Evolutionary conservation across 1,140 invertebrate genomes (phyloP), one percentile per base, ranked within the genome.

Genomic region (Pygmarrhopalites habei): DNA sequence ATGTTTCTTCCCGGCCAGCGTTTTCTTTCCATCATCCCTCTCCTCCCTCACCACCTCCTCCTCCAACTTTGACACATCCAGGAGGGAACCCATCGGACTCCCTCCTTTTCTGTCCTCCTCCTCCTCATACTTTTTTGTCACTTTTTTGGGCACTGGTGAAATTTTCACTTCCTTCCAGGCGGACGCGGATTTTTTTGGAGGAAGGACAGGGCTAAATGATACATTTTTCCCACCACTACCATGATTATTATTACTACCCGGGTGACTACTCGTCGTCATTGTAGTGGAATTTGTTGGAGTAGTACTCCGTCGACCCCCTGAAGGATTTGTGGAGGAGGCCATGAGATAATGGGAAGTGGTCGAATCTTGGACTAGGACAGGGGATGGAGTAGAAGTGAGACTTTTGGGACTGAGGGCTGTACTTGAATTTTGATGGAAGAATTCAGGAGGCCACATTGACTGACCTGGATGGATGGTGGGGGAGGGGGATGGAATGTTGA

Each of bases 351-450:
- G 44, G 29, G 26, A 57, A 15, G 39, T 46, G 29, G 28, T 19
- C 7, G 47, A 26, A 23, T 69, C 65, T 47, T 67, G 65, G 15
- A 67, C 64, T 7, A 66, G 65, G 19, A 71, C 64, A 29, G 69
- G 69, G 28, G 69, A 71, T 26, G 69, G 69, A 43, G 69, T 68
- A 28, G 69, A 68, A 52, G 66, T 61, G 26, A 71, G 49, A 39
- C 60, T 64, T 43, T 65, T 66, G 29, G 69, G 69, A 47, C 63
- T 66, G 12, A 71, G 32, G 29, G 69, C 56, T 5, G 66, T 47
- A 44, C 52, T 26, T 21, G 66, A 55, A 43, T 60, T 32, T 15
- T 61, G 64, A 47, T 66, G 64, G 35, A 62, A 62, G n/a, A 66
- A 44, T 26, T 66, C 64, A 14, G 64, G 19, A 23, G 60, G 46